Percentiles rank a stretch among this genome's conserved stretches.
Conservation (phyloP, 2,888 invertebrate species). For the Alloscopus bannaensis region DNA sequence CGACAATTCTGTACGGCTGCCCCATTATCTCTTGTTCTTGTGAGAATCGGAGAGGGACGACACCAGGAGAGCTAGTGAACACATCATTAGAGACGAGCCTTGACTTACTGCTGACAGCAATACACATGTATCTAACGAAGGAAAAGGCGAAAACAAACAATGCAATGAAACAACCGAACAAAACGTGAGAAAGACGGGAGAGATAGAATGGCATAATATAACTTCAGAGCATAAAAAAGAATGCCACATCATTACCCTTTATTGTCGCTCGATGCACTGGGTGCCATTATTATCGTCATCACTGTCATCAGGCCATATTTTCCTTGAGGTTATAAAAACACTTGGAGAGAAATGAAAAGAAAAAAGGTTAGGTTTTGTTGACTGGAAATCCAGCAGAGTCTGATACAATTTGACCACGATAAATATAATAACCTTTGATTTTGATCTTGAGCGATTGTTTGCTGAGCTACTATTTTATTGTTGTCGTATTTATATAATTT, state of each 20-base stretch:
- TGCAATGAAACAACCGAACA: too few species aligned
- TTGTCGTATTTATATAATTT: too few species aligned
- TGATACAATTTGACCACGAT: too few species aligned
- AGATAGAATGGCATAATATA: constrained; percentile 10
- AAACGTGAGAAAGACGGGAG: background rate
- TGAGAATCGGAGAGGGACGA: background rate
- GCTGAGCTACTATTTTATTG: too few species aligned
- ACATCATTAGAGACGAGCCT: background rate
- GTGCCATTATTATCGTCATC: constrained; percentile 60
- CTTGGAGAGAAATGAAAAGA: constrained; percentile 10
- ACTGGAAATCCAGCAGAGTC: background rate
- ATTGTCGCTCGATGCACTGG: constrained; percentile 49
- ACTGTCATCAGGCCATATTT: constrained; percentile 53
- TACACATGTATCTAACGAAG: background rate
- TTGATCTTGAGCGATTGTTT: too few species aligned
- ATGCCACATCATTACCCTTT: constrained; percentile 55
- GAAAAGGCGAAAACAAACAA: constrained; percentile 15
- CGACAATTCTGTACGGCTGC: constrained; percentile 30
- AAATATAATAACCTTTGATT: too few species aligned
- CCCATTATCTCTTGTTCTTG: constrained; percentile 26
- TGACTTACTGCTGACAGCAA: background rate
- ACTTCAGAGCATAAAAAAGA: constrained; percentile 26
- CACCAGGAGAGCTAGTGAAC: constrained; percentile 1
- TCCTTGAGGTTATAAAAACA: constrained; percentile 38
- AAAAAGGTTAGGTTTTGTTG: background rate